phyloP scores from a whole-genome alignment of 1,140 invertebrate genomes.

The Apis dorsata region DNA sequence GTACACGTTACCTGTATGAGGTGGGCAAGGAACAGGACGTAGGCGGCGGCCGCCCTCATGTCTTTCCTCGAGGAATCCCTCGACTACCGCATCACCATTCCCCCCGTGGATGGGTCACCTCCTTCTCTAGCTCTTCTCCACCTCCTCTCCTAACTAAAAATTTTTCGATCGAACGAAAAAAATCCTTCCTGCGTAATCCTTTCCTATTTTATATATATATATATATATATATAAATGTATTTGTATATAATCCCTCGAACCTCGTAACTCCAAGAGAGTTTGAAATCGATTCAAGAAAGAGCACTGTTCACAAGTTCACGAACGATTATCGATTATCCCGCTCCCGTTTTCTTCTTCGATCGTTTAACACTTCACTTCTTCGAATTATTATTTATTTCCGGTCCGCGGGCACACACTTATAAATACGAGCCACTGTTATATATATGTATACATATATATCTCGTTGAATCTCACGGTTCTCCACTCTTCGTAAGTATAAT shows the following conservation, averaged over 20 bases:
- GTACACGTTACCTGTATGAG: conserved; percentile 76
- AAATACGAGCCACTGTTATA: conserved; percentile 42
- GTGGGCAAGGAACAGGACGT: conserved; percentile 80
- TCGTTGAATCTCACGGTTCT: conserved; percentile 36
- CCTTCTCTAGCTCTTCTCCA: conserved; percentile 45
- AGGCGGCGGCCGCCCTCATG: conserved; percentile 80
- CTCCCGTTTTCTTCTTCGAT: background rate
- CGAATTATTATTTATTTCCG: conserved; percentile 35
- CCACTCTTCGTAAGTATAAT: conserved; percentile 36
- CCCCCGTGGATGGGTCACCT: conserved; percentile 61
- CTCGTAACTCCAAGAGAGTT: background rate
- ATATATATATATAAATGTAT: too few relatives aligned
- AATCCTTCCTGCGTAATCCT: background rate
- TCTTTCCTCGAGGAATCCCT: conserved; percentile 78
- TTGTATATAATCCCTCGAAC: background rate
- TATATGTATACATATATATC: background rate
- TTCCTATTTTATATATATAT: too few relatives aligned
- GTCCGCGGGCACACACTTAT: conserved; percentile 58
- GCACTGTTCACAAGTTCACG: conserved; percentile 54
- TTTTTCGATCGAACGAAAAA: conserved; percentile 4
- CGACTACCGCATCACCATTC: conserved; percentile 80
- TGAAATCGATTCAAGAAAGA: background rate
- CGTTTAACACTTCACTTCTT: conserved; percentile 49
- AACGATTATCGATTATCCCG: conserved; percentile 29
- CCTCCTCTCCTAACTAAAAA: conserved; percentile 40